Base-by-base conservation (phyloP, 2,888 invertebrate species). In the Myopa testacea region DNA sequence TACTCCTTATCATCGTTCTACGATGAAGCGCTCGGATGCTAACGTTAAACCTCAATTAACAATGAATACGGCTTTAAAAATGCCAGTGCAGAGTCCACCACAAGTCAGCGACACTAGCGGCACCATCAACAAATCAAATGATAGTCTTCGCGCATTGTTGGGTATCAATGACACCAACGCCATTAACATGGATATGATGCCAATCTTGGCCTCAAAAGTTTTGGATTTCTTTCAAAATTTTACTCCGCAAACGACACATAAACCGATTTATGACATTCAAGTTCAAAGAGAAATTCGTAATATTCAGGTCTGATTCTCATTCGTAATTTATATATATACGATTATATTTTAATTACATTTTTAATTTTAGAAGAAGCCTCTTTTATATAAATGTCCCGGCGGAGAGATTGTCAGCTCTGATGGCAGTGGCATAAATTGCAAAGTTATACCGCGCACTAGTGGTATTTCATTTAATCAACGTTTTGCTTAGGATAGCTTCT, bases 261-360 rank as follows among this genome's bases (percentile, higher is more conserved):
- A 84, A 60, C 85, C 84, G 0, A 81, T 83, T 0, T 84, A 85
- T 45, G 84, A 86, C 77, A 82, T 83, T 78, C 82, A 84, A 37
- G 78, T 87, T 8, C 86, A 88, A 77, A 85, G 84, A 67, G 83
- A 86, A 68, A 82, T 87, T 65, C 84, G 84, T 3, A 70, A 81
- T 4, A 69, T 87, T 5, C 87, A 87, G 82, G 87, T 87, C 78
- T 81, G 75, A 45, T 26, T 19, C 58, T 26, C 19, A 79, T 16
- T 68, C 55, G 34, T 67, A 65, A 50, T 7, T 62, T 55, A 71
- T 45, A 5, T 12, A 7, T 71, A 45, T 55, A 55, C 12, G 4
- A 19, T 14, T 52, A 19, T 12, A 12, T 58, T 19, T 52, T 10
- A 68, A 55, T 14, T n/a, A 58, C 50, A n/a, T 70, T 62, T 71